phyloP scores from a whole-genome alignment of 2,113 vertebrate species.

The Psilopsiagon aurifrons region DNA sequence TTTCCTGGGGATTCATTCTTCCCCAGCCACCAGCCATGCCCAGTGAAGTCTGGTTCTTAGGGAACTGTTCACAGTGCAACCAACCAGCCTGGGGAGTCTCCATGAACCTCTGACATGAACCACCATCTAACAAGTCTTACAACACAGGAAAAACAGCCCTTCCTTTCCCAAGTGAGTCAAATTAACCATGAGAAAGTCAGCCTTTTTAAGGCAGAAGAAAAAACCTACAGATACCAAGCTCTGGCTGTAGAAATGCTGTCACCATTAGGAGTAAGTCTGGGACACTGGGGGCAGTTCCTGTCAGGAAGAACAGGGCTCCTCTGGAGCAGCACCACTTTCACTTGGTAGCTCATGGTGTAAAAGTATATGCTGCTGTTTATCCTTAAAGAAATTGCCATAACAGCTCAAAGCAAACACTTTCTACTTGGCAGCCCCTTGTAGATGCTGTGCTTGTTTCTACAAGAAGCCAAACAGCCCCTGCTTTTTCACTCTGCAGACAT shows the following conservation, averaged over 20 bases:
- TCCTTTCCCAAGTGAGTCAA: background rate
- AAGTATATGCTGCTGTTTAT: conserved; percentile 38
- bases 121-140: background rate
- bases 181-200: background rate
- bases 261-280: background rate
- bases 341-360: background rate
- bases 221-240: background rate
- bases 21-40: background rate
- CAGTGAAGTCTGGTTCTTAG: background rate
- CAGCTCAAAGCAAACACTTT: background rate
- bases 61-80: background rate
- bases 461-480: conserved; percentile 15
- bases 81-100: background rate
- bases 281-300: background rate
- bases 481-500: background rate
- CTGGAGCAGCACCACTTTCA: background rate
- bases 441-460: conserved; percentile 23
- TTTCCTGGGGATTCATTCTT: background rate
- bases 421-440: conserved; percentile 13
- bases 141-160: background rate
- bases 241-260: background rate
- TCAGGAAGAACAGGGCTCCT: background rate
- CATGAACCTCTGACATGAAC: background rate
- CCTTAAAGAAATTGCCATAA: conserved; percentile 13
- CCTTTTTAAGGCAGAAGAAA: background rate